phyloP scores from a whole-genome alignment of 2,888 invertebrate species.

The Ophonus ardosiacus region DNA sequence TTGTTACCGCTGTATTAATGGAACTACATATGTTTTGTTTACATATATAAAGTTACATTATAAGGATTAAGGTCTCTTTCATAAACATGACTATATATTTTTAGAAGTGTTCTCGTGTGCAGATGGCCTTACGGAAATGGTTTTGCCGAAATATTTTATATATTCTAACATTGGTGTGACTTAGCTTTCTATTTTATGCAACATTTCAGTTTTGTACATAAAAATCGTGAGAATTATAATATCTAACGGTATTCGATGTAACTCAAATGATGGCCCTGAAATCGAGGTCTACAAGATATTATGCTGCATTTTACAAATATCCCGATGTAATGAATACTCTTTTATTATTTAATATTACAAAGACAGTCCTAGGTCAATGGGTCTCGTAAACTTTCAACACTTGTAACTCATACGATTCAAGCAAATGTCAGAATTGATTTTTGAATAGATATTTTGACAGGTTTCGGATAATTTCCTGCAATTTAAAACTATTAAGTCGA shows the following conservation, averaged over 20 bases:
- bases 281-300: slow-evolving; percentile 37
- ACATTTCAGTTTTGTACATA: neutral
- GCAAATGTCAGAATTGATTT: slow-evolving; percentile 7
- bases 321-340: neutral
- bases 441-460: slow-evolving; percentile 30
- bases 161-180: neutral
- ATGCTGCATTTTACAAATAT: slow-evolving; percentile 26
- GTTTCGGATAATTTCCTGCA: slow-evolving; percentile 20
- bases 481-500: slow-evolving; percentile 17
- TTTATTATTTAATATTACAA: slow-evolving; percentile 31
- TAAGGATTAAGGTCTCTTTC: no score
- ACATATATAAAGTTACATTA: no score
- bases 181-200: neutral
- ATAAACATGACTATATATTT: no score
- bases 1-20: no score
- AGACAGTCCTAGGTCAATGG: neutral
- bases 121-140: neutral
- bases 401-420: slow-evolving; percentile 14
- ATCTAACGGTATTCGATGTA: slow-evolving; percentile 34
- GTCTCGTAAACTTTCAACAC: slow-evolving; percentile 6
- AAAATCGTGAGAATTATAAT: slow-evolving; percentile 7
- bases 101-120: no score
- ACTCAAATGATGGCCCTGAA: slow-evolving; percentile 40
- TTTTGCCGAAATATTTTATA: neutral
- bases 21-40: no score